Base-by-base conservation (phyloP, 64 coral and sea anemone genomes). In the Actinia equina region DNA sequence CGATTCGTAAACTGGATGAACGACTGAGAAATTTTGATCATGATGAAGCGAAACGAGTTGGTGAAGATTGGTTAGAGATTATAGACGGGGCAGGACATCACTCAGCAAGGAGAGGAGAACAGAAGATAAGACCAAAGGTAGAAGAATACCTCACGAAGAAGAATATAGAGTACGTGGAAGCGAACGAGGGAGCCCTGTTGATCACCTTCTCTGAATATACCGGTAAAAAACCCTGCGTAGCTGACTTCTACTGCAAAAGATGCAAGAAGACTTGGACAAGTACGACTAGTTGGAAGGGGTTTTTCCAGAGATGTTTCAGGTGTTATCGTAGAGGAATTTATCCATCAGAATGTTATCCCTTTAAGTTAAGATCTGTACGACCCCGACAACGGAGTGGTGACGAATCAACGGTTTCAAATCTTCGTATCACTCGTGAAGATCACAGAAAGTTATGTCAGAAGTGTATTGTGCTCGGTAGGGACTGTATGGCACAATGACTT, bases 71-170 rank as follows among this genome's bases (percentile, higher is more conserved):
- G 89, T 52, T 91, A 16, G 89, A 91, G 56, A 77, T 91, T 45
- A 91, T 91, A 26, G 89, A 85, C 49, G 89, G 89, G 5, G 89
- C 89, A 86, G 89, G 89, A n/a, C 89, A 91, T 30, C 89, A 91
- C 71, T 91, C 89, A 37, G n/a, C 74, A 17, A 17, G 27, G 7
- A 45, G 42, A 79, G 70, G 59, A 79, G 18, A 23, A 43, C 82
- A 58, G 43, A 91, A 91, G 42, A 91, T 91, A 46, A 85, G 63
- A 59, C 88, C 88, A 19, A 84, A 89, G 49, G 88, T 89, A 17
- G 37, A 65, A 86, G 18, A 63, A 14, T 86, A 61, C 25, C 69
- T 88, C 13, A 79, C 14, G 30, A 63, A 82, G 27, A 87, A 25
- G 45, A 52, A 80, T 41, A n/a, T 15, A 17, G 17, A 77, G 26